Evolutionary conservation across 2,888 invertebrate genomes (phyloP).

Genomic region (Cotesia congregata): DNA sequence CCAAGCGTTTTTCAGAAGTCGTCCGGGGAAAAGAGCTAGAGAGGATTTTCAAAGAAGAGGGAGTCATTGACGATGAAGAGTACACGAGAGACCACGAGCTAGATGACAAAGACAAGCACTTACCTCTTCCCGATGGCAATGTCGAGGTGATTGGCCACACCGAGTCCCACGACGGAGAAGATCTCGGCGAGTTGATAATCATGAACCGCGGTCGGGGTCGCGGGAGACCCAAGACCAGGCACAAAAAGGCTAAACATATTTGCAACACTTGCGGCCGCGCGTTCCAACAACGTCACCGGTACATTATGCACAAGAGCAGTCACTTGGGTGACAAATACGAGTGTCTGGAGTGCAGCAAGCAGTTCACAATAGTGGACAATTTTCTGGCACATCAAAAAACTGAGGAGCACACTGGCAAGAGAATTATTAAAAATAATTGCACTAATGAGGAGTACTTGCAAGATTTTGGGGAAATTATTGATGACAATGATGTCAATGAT

Average conservation of each 20-base stretch:
- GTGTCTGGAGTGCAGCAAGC: constrained; percentile 73
- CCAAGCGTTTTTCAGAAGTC: constrained; percentile 73
- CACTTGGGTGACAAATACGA: constrained; percentile 77
- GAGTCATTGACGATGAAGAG: constrained; percentile 77
- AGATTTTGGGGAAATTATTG: constrained; percentile 4
- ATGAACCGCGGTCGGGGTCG: constrained; percentile 74
- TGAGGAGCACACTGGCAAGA: constrained; percentile 73
- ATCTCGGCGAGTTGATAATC: constrained; percentile 76
- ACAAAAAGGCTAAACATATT: constrained; percentile 68
- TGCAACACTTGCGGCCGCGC: constrained; percentile 73
- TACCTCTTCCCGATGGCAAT: constrained; percentile 57
- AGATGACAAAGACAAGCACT: constrained; percentile 59
- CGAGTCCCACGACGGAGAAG: constrained; percentile 75
- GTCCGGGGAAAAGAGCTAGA: constrained; percentile 82
- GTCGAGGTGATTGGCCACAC: constrained; percentile 78
- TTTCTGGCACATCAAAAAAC: constrained; percentile 75
- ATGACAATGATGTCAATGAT: constrained; percentile 18
- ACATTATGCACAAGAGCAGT: constrained; percentile 69
- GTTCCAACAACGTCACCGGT: constrained; percentile 72
- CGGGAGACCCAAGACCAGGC: constrained; percentile 72
- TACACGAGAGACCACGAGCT: constrained; percentile 65
- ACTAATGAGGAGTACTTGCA: not conserved
- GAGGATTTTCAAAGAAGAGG: constrained; percentile 80
- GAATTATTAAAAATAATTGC: constrained; percentile 65
- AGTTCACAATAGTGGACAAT: constrained; percentile 71